A percentile compares a stretch with the other conserved stretches of the same genome.
Evolutionary conservation across 1,140 invertebrate genomes (phyloP).

Genomic region (Drosophila teissieri): DNA sequence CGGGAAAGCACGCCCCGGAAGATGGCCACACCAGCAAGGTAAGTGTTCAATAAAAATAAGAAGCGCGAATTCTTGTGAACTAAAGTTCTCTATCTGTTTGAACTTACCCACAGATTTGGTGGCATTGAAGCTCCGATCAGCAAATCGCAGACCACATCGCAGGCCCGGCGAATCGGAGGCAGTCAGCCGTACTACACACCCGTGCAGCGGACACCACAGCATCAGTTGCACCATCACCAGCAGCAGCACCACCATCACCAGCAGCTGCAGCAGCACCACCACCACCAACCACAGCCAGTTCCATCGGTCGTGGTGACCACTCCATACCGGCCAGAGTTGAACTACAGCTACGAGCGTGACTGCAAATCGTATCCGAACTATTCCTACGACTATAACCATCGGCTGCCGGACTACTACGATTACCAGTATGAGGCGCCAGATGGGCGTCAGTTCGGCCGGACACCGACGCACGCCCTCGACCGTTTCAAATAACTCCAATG

Average conservation of each 20-base stretch:
- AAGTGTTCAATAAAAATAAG: no score
- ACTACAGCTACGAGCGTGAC: conserved; percentile 77
- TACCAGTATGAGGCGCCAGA: conserved; percentile 71
- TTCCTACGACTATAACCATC: conserved; percentile 81
- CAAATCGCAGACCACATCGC: no score
- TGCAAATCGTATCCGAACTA: conserved; percentile 84
- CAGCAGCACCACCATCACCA: not conserved
- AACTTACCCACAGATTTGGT: conserved; percentile 8
- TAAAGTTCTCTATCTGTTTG: not conserved
- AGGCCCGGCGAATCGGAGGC: conserved; percentile 59
- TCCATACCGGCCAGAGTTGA: conserved; percentile 79
- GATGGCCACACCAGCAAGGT: conserved; percentile 23
- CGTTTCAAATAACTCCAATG: conserved; percentile 79
- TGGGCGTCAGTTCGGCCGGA: conserved; percentile 77
- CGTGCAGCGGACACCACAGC: conserved; percentile 68
- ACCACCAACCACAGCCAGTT: conserved; percentile 27
- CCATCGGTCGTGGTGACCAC: not conserved
- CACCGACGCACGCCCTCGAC: conserved; percentile 80
- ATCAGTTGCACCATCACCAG: conserved; percentile 65
- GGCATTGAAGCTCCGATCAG: no score
- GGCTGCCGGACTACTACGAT: conserved; percentile 79
- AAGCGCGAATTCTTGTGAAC: not conserved
- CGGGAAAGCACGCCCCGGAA: conserved; percentile 32
- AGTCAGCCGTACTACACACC: conserved; percentile 71
- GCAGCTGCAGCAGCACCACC: no score